Percentiles rank a stretch among this genome's conserved stretches.
Conservation (phyloP, 2,888 invertebrate genomes). For the Dione juno region DNA sequence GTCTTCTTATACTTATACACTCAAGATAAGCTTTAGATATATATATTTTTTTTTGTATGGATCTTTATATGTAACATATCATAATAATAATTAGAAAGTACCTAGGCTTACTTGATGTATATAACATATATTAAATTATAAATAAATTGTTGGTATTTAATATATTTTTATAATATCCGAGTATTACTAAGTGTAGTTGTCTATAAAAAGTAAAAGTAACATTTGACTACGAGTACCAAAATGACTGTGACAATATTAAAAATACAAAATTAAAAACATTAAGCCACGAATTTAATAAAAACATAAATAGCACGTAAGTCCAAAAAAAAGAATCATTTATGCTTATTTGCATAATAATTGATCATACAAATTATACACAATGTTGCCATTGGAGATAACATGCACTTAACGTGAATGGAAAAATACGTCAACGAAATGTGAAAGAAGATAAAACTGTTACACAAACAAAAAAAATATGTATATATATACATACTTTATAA, state of each 20-base stretch:
- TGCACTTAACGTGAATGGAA: conserved; percentile 28
- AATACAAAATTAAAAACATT: not conserved
- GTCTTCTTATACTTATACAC: no score
- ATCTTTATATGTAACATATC: no score
- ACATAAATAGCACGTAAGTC: not conserved
- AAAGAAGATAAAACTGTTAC: conserved; percentile 15
- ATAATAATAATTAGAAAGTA: no score
- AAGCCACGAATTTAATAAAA: not conserved
- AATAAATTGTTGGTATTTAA: no score
- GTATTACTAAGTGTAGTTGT: not conserved
- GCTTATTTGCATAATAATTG: conserved; percentile 19
- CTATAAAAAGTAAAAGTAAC: not conserved
- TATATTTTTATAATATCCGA: not conserved
- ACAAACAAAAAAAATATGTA: no score
- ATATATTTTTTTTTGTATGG: no score
- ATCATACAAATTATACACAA: not conserved
- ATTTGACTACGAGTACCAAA: not conserved
- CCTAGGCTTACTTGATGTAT: no score
- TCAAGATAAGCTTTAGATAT: no score
- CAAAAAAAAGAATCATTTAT: not conserved
- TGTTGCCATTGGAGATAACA: conserved; percentile 31
- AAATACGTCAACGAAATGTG: conserved; percentile 15
- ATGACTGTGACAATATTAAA: not conserved
- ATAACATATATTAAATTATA: no score
- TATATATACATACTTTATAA: no score